A percentile compares a stretch with the other conserved stretches of the same genome.
phyloP scores from a whole-genome alignment of 2,113 vertebrate species.

The Narcine bancroftii region DNA sequence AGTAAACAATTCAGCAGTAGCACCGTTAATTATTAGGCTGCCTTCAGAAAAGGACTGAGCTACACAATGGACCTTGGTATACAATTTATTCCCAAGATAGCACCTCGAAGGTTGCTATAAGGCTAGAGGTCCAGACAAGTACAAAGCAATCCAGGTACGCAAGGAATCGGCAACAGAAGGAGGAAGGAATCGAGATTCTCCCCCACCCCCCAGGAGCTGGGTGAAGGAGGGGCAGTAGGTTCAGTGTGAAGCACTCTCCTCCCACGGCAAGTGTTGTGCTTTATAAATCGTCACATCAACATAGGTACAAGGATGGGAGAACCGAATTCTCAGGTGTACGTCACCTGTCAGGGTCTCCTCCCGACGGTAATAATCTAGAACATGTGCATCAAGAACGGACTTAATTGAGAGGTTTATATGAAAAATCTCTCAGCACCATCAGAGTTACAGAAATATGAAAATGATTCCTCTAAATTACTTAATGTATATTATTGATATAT shows the following conservation, averaged over 20 bases:
- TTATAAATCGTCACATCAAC: not conserved
- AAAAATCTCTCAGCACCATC: slow-evolving; percentile 29
- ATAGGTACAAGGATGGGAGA: not conserved
- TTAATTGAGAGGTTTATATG: slow-evolving; percentile 20
- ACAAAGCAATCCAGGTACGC: not conserved
- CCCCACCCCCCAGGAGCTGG: too few species aligned
- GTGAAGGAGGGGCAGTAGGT: not conserved
- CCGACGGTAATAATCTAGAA: not conserved
- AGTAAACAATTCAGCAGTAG: not conserved
- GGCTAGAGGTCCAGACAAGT: too few species aligned
- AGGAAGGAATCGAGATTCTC: not conserved
- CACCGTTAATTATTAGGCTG: not conserved
- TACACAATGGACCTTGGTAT: not conserved
- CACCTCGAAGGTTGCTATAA: too few species aligned
- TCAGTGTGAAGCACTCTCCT: not conserved
- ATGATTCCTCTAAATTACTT: slow-evolving; percentile 35
- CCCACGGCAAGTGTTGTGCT: not conserved
- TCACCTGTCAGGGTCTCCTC: not conserved
- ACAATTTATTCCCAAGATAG: not conserved
- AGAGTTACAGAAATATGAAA: slow-evolving; percentile 32
- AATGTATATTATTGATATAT: slow-evolving; percentile 33
- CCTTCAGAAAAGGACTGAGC: not conserved
- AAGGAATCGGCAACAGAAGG: not conserved
- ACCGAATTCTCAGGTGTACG: not conserved
- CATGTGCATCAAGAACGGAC: not conserved